A percentile compares a stretch with the other conserved stretches of the same genome.
Evolutionary conservation across 2,888 invertebrate species (phyloP).

Genomic region (Cantharis rufa): DNA sequence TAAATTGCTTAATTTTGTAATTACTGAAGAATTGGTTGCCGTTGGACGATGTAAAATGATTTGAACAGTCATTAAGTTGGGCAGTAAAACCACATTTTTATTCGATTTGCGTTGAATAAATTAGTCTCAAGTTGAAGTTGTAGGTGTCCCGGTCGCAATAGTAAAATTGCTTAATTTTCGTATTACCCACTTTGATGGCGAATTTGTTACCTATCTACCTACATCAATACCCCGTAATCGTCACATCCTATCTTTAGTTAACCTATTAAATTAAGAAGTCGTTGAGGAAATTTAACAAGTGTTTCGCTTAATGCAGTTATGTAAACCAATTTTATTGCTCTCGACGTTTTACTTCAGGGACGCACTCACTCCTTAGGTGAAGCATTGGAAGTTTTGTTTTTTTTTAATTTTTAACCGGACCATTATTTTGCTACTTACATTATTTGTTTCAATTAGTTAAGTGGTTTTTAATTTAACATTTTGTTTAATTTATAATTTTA

Average conservation of each 20-base stretch:
- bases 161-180: background rate
- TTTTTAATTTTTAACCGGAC: background rate
- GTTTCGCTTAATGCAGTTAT: background rate
- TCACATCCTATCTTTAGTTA: background rate
- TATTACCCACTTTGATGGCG: background rate
- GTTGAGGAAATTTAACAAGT: background rate
- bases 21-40: background rate
- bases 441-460: background rate
- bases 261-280: background rate
- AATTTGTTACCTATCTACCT: background rate
- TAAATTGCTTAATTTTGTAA: background rate
- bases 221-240: background rate
- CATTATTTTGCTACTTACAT: background rate
- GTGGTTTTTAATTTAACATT: constrained; percentile 9
- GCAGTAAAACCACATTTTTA: background rate
- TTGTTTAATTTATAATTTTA: constrained; percentile 16
- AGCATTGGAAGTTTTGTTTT: background rate
- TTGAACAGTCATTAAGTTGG: background rate
- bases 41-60: background rate
- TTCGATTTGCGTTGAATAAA: background rate
- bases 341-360: background rate
- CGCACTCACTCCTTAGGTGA: background rate
- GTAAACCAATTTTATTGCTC: background rate
- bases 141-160: background rate
- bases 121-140: background rate